These are phyloP conservation scores for Sphaerophoria rueppellii DNA, from an alignment of 2,888 invertebrate species.

Conservation along the genomic window DNA sequence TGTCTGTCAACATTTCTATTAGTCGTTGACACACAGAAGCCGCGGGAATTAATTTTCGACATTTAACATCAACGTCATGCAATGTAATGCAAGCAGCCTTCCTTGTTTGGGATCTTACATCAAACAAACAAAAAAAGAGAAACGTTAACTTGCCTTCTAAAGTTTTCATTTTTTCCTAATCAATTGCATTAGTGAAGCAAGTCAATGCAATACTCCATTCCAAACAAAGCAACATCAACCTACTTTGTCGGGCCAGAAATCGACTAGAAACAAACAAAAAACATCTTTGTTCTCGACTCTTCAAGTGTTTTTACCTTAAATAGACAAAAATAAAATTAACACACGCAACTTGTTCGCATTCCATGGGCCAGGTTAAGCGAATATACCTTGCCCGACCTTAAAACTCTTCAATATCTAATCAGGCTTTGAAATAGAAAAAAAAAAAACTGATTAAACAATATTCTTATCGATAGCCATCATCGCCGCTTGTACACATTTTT, in stretches of 20 bases:
- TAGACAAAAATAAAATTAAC: constrained; percentile 19
- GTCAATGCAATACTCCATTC: constrained; percentile 10
- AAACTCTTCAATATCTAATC: constrained; percentile 28
- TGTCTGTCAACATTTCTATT: too few species aligned
- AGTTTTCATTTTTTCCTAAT: constrained; percentile 15
- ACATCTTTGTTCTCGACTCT: constrained; percentile 2
- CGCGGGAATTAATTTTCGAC: too few species aligned
- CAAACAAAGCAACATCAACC: constrained; percentile 49
- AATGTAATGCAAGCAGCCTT: not conserved
- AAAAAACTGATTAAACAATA: constrained; percentile 16
- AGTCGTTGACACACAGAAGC: too few species aligned
- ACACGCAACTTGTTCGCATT: constrained; percentile 19
- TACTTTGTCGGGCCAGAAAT: constrained; percentile 38
- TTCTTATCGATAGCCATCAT: not conserved
- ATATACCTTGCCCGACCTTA: constrained; percentile 20
- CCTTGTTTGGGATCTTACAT: constrained; percentile 5
- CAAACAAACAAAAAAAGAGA: constrained; percentile 10
- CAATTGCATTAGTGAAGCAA: constrained; percentile 7
- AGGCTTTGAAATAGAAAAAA: constrained; percentile 14
- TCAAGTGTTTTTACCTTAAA: constrained; percentile 30
- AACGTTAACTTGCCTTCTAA: not conserved
- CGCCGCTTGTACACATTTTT: constrained; percentile 1
- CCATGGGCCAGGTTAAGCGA: constrained; percentile 18
- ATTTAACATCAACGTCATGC: too few species aligned
- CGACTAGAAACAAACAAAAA: not conserved